Evolutionary conservation across 2,797 vertebrate species (phyloP).

Genomic region (Halcyon leucocephala): DNA sequence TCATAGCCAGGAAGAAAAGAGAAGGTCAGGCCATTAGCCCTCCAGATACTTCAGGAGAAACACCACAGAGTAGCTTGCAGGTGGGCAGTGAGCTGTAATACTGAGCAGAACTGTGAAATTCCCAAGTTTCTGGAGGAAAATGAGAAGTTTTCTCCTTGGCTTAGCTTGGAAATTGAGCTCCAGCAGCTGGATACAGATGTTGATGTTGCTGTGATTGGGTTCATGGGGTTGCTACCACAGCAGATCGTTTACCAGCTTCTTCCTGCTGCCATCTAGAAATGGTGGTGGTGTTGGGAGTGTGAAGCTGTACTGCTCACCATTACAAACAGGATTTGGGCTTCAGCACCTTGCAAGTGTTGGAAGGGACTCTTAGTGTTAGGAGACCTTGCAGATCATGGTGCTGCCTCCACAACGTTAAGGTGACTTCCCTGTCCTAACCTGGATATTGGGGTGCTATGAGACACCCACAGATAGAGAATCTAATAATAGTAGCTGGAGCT

Average conservation of each 20-base stretch:
- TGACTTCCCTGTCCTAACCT: not conserved
- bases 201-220: not conserved
- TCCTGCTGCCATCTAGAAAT: not conserved
- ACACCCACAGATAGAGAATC: not conserved
- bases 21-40: not conserved
- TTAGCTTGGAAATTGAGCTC: not conserved
- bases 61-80: not conserved
- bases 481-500: not conserved
- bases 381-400: not conserved
- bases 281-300: fast-evolving
- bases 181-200: not conserved
- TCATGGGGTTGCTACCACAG: not conserved
- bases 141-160: not conserved
- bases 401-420: not conserved
- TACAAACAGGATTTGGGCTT: not conserved
- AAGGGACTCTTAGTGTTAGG: not conserved
- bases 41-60: not conserved
- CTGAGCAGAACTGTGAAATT: not conserved
- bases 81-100: not conserved
- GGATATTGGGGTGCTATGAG: not conserved
- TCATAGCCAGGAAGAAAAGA: not conserved
- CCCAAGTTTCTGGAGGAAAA: not conserved
- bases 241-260: not conserved
- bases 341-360: not conserved
- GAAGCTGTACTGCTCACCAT: not conserved